These are phyloP conservation scores for Sesamia inferens DNA, from an alignment of 2,888 invertebrate species.

Conservation along the genomic window DNA sequence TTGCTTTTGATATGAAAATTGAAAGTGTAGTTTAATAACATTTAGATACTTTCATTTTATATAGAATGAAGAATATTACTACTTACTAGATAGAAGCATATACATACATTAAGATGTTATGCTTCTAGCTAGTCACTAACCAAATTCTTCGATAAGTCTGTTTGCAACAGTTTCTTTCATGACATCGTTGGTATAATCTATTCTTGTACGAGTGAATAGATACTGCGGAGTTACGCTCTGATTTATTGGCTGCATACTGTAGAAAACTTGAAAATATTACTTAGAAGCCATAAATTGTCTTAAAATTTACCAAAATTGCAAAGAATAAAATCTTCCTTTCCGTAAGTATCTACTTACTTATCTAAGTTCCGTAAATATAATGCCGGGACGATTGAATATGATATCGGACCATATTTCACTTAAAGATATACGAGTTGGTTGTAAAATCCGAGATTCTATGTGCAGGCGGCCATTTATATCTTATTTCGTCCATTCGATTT, in stretches of 20 bases:
- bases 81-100: constrained; percentile 26
- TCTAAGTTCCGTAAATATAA: constrained; percentile 69
- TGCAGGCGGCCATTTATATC: constrained; percentile 81
- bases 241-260: constrained; percentile 69
- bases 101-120: constrained; percentile 52
- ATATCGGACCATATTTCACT: constrained; percentile 79
- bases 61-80: constrained; percentile 45
- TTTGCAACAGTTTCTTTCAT: constrained; percentile 46
- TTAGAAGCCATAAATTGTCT: constrained; percentile 66
- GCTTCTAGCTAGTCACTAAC: constrained; percentile 40
- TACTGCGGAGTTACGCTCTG: constrained; percentile 46
- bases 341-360: constrained; percentile 63
- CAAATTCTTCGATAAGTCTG: constrained; percentile 55
- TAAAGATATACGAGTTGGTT: constrained; percentile 78
- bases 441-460: constrained; percentile 82
- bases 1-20: constrained; percentile 71
- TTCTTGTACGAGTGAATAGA: constrained; percentile 34
- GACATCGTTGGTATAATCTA: constrained; percentile 46
- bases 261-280: constrained; percentile 68
- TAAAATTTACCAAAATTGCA: constrained; percentile 63
- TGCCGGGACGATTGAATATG: constrained; percentile 76
- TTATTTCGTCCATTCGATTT: constrained; percentile 83
- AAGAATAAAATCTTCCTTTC: constrained; percentile 61
- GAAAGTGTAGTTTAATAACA: constrained; percentile 64
- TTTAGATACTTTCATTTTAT: constrained; percentile 55